These are phyloP conservation scores for Lophochroa leadbeateri DNA, from an alignment of 2,113 vertebrate species.

Conservation along the genomic window DNA sequence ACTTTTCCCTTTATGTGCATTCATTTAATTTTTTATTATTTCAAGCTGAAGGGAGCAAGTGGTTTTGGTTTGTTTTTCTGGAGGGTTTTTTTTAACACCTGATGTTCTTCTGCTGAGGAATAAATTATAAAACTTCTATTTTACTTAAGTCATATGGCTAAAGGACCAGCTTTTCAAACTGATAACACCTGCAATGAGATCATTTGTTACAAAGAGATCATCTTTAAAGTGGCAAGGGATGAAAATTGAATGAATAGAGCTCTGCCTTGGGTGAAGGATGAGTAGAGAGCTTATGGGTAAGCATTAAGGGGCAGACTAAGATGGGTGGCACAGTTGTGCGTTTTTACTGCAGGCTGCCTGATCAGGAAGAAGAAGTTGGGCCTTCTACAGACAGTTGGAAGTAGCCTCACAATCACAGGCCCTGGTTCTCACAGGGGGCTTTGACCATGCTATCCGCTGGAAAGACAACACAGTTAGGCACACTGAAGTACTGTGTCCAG, in stretches of 20 bases:
- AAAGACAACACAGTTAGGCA: not conserved
- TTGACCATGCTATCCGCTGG: not conserved
- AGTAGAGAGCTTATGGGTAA: not conserved
- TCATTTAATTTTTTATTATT: not conserved
- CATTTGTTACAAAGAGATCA: not conserved
- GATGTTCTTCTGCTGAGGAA: not conserved
- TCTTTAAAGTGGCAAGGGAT: not conserved
- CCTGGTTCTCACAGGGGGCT: not conserved
- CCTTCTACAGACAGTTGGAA: not conserved
- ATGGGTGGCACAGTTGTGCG: not conserved
- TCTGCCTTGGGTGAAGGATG: not conserved
- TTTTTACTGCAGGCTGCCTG: not conserved
- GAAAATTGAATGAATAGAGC: not conserved
- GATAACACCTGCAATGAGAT: not conserved
- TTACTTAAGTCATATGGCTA: not conserved
- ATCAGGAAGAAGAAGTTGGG: not conserved
- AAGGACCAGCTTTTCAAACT: not conserved
- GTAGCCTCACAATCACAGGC: not conserved
- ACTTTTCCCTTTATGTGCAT: not conserved
- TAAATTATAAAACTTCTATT: not conserved
- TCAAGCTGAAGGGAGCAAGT: fast-evolving
- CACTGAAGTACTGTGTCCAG: not conserved
- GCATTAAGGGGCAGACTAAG: not conserved
- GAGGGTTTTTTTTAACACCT: fast-evolving
- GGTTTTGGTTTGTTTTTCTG: not conserved